Conservation (phyloP, 2,113 vertebrate species). For the Corythaixoides concolor region DNA sequence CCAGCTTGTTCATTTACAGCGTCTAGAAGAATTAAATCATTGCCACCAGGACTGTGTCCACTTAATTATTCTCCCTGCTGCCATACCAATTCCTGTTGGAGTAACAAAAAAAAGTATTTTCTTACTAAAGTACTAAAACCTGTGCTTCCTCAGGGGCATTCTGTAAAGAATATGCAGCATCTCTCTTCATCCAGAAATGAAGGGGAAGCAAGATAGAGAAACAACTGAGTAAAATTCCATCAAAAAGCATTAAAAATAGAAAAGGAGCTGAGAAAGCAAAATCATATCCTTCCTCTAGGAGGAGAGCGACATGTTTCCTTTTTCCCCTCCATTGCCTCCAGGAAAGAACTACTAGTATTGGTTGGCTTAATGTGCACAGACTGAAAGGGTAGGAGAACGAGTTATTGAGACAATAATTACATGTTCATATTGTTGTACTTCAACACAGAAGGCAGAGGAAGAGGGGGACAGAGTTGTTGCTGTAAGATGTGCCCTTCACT, state of each 20-base stretch:
- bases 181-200: not conserved
- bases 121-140: not conserved
- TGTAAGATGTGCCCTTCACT: rapidly evolving
- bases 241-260: not conserved
- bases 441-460: not conserved
- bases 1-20: not conserved
- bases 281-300: not conserved
- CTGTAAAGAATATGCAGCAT: not conserved
- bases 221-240: not conserved
- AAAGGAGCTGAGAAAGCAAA: slow-evolving; percentile 1
- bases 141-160: not conserved
- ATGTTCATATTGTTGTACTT: not conserved
- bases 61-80: not conserved
- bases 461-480: not conserved
- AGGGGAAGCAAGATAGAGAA: not conserved
- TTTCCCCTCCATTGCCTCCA: not conserved
- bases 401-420: not conserved
- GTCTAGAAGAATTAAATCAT: not conserved
- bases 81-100: not conserved
- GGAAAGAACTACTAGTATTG: not conserved
- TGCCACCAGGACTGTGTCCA: not conserved
- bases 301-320: not conserved
- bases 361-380: not conserved
- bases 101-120: not conserved
- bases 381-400: not conserved